Percentiles rank a stretch among this genome's conserved stretches.
Evolutionary conservation across 1,140 invertebrate genomes (phyloP).

Genomic region (Drosophila kurseongensis): DNA sequence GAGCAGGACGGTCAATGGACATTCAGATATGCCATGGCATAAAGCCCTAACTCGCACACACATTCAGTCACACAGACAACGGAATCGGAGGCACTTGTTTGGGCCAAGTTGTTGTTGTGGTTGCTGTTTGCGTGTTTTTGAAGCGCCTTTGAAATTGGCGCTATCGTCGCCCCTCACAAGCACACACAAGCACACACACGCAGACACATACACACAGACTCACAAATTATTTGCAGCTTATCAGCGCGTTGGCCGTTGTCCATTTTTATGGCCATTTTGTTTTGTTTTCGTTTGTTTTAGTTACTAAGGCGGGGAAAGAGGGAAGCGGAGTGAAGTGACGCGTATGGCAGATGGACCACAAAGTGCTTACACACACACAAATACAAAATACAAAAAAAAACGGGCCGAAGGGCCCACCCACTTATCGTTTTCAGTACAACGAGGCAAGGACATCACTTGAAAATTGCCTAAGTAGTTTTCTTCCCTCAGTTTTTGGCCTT

Average conservation of each 20-base stretch:
- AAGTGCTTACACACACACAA: slow-evolving; percentile 41
- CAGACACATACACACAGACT: slow-evolving; percentile 15
- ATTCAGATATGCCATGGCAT: slow-evolving; percentile 57
- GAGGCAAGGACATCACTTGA: slow-evolving; percentile 75
- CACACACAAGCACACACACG: slow-evolving; percentile 8
- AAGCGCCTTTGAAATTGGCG: slow-evolving; percentile 70
- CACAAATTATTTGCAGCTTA: slow-evolving; percentile 82
- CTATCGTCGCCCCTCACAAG: slow-evolving; percentile 43
- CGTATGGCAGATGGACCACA: slow-evolving; percentile 57
- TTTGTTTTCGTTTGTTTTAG: slow-evolving; percentile 78
- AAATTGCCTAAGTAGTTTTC: slow-evolving; percentile 81
- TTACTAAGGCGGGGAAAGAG: slow-evolving; percentile 37
- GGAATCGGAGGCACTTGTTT: slow-evolving; percentile 22
- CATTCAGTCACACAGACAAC: slow-evolving; percentile 1
- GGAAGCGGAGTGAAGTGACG: slow-evolving; percentile 36
- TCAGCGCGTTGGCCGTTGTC: slow-evolving; percentile 77
- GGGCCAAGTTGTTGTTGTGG: slow-evolving; percentile 34
- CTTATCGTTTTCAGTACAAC: slow-evolving; percentile 52
- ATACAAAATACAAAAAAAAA: slow-evolving; percentile 2
- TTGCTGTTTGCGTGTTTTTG: slow-evolving; percentile 58
- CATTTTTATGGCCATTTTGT: slow-evolving; percentile 78
- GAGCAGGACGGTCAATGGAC: slow-evolving; percentile 28
- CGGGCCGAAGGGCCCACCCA: slow-evolving; percentile 31
- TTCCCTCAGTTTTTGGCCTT: slow-evolving; percentile 25
- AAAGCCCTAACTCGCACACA: slow-evolving; percentile 57